These are phyloP conservation scores for Halcyon badia DNA, from an alignment of 2,797 vertebrate genomes.

Conservation along the genomic window DNA sequence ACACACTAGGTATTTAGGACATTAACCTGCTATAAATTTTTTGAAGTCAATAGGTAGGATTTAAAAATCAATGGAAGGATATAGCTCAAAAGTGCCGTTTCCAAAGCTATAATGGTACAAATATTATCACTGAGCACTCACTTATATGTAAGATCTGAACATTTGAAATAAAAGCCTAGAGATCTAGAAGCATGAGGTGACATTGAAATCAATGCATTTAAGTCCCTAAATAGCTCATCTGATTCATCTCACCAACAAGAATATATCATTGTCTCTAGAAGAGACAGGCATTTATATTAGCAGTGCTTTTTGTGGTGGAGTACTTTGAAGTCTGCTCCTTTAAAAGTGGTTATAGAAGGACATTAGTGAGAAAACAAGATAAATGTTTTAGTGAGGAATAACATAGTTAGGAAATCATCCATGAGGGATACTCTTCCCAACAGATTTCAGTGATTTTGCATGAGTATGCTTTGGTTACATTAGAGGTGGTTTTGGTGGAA, in stretches of 20 bases:
- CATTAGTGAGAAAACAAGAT: not conserved
- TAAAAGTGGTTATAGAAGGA: not conserved
- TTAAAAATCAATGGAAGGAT: constrained; percentile 52
- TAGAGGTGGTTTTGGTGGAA: not conserved
- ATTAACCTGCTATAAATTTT: constrained; percentile 33
- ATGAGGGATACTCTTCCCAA: not conserved
- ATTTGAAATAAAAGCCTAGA: constrained; percentile 5
- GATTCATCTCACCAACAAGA: constrained; percentile 22
- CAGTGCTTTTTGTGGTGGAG: not conserved
- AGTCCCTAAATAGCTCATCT: not conserved
- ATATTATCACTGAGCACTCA: constrained; percentile 7
- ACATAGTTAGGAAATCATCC: not conserved
- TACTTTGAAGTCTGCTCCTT: not conserved
- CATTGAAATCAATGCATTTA: constrained; percentile 5
- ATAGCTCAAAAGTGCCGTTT: not conserved
- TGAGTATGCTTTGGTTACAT: not conserved
- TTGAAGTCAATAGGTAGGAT: constrained; percentile 19
- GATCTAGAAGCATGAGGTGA: not conserved
- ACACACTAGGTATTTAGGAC: not conserved
- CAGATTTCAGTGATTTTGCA: not conserved
- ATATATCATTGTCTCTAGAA: not conserved
- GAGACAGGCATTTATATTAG: not conserved
- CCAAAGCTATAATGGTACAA: not conserved
- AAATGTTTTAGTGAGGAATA: constrained; percentile 20
- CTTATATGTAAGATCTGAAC: not conserved